Evolutionary conservation across 2,113 vertebrate genomes (phyloP).

Genomic region (Asarcornis scutulata): DNA sequence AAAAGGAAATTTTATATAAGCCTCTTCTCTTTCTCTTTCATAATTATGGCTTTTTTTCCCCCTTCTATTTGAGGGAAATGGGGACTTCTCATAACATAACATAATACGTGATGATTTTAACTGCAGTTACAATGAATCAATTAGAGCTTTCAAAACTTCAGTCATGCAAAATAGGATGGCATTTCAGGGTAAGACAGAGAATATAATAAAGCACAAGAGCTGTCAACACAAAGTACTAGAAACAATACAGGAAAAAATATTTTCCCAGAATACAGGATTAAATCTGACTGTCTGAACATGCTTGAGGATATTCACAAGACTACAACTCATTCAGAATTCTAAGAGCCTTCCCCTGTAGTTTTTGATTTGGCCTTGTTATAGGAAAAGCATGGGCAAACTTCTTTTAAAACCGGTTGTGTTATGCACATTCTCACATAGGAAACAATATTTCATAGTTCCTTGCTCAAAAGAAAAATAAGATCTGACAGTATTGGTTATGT

Average conservation of each 20-base stretch:
- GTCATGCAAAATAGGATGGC: not conserved
- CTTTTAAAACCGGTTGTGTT: not conserved
- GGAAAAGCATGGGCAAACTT: not conserved
- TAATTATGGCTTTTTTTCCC: not conserved
- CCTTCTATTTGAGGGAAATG: not conserved
- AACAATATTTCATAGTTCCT: not conserved
- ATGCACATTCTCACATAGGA: rapidly evolving
- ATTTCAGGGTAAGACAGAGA: constrained; percentile 12
- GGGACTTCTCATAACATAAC: not conserved
- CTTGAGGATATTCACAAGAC: not conserved
- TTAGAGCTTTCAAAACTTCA: constrained; percentile 15
- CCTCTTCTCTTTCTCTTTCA: not conserved
- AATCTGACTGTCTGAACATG: constrained; percentile 2
- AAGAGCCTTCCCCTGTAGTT: not conserved
- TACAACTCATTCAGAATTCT: not conserved
- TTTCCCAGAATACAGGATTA: not conserved
- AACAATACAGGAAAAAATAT: not conserved
- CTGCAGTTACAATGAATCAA: not conserved
- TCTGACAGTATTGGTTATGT: not conserved
- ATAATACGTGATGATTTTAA: not conserved
- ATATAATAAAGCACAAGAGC: not conserved
- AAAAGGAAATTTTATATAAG: not conserved
- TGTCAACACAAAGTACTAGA: not conserved
- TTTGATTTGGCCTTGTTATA: not conserved
- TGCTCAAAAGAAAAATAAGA: not conserved